These are phyloP conservation scores for Vanacampus margaritifer DNA, from an alignment of 2,113 vertebrate species.

Conservation along the genomic window DNA sequence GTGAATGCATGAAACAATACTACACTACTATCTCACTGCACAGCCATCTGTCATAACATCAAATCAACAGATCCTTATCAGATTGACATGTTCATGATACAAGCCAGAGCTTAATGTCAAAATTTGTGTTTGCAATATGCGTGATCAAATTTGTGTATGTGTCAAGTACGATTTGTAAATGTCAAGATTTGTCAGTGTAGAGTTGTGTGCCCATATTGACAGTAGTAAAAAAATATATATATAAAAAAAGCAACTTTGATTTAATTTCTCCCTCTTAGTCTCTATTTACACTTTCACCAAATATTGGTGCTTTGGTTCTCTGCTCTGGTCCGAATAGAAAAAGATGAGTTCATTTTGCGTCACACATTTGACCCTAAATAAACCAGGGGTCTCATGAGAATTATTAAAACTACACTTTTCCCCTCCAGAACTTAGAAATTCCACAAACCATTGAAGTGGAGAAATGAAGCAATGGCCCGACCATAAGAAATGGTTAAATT, in stretches of 20 bases:
- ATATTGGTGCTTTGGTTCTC: not conserved
- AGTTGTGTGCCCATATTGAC: not conserved
- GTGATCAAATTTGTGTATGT: not conserved
- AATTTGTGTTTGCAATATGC: not conserved
- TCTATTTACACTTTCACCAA: not conserved
- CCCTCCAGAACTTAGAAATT: not conserved
- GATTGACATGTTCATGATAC: constrained; percentile 10
- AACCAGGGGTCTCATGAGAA: not conserved
- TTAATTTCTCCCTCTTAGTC: not conserved
- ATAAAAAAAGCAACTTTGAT: not conserved
- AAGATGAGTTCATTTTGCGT: not conserved
- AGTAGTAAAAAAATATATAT: not conserved
- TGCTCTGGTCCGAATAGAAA: not conserved
- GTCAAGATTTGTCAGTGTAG: not conserved
- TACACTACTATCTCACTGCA: not conserved
- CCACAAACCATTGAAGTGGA: constrained; percentile 22
- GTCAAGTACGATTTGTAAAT: not conserved
- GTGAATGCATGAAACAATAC: constrained; percentile 48
- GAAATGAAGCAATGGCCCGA: constrained; percentile 10
- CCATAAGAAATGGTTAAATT: constrained; percentile 19
- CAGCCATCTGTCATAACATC: constrained; percentile 34
- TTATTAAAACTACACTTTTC: not conserved
- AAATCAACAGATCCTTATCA: constrained; percentile 48
- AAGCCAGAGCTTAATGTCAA: not conserved
- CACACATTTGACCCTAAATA: not conserved